Evolutionary conservation across 2,888 invertebrate genomes (phyloP).

Genomic region (Caenorhabditis sp.): DNA sequence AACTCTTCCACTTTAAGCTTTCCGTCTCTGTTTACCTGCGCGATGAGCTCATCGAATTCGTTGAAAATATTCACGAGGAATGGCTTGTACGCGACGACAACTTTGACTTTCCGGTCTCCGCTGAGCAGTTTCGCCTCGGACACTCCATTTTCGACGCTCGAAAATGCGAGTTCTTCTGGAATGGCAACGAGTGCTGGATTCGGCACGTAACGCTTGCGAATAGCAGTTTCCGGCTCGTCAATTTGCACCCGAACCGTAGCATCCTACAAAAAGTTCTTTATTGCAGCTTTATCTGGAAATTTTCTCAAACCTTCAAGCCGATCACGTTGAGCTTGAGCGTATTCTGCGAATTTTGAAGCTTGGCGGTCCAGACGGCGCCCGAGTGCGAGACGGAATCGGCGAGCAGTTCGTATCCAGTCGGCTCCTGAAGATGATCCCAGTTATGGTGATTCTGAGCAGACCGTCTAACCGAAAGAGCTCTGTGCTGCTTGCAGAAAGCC

Average conservation of each 20-base stretch:
- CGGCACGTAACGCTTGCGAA: constrained; percentile 63
- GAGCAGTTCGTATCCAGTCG: constrained; percentile 70
- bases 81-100: constrained; percentile 82
- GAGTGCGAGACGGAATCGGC: constrained; percentile 28
- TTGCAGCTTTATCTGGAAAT: neutral
- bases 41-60: constrained; percentile 84
- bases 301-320: constrained; percentile 46
- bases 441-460: constrained; percentile 30
- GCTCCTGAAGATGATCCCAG: constrained; percentile 57
- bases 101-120: constrained; percentile 59
- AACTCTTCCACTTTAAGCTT: constrained; percentile 91
- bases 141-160: constrained; percentile 46
- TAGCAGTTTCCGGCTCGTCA: constrained; percentile 63
- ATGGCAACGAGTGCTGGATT: constrained; percentile 57
- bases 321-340: constrained; percentile 53
- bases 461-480: constrained; percentile 60
- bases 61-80: constrained; percentile 88
- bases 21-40: constrained; percentile 90
- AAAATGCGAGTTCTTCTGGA: constrained; percentile 54
- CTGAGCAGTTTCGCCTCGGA: constrained; percentile 44
- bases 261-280: constrained; percentile 40
- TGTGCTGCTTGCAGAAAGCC: constrained; percentile 74
- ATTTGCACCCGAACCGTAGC: constrained; percentile 65
- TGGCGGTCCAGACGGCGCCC: constrained; percentile 43
- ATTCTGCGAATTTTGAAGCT: constrained; percentile 55